Conservation (phyloP, 2,888 invertebrate genomes). For the Reticulitermes lucifugus region DNA sequence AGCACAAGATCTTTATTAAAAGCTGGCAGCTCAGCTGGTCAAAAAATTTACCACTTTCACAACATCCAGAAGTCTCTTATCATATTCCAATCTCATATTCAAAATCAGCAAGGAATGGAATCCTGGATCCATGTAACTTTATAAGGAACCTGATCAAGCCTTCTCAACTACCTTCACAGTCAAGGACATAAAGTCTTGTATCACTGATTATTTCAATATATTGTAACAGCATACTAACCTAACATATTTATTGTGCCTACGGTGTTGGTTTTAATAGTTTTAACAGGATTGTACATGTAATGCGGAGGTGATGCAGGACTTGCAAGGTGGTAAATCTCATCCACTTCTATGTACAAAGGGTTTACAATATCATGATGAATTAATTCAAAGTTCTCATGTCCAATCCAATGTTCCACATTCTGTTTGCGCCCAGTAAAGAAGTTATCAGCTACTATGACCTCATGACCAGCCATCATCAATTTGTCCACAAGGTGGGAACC, state of each 20-base stretch:
- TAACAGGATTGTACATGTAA: constrained; percentile 99
- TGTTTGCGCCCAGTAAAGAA: constrained; percentile 97
- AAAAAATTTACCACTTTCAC: no score
- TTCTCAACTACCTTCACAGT: no score
- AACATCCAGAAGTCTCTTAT: no score
- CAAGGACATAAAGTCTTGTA: no score
- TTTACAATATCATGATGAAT: constrained; percentile 99
- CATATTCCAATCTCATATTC: no score
- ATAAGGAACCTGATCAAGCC: no score
- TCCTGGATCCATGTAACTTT: no score
- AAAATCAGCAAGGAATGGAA: no score
- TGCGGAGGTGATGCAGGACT: constrained; percentile 99
- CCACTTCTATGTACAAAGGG: constrained; percentile 96
- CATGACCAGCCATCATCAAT: constrained; percentile 95
- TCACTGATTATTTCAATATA: background rate
- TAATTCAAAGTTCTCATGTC: constrained; percentile 98
- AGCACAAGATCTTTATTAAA: no score
- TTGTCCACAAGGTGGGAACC: constrained; percentile 97
- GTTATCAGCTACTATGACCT: constrained; percentile 97
- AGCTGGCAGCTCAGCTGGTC: no score
- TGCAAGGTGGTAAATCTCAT: constrained; percentile 98
- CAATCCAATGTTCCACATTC: constrained; percentile 99
- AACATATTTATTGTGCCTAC: constrained; percentile 95
- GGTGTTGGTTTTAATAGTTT: constrained; percentile 99
- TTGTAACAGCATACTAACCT: constrained; percentile 67